A percentile compares a stretch with the other conserved stretches of the same genome.
phyloP scores from a whole-genome alignment of 53 echinoderm and acorn worm species.

The Crossaster papposus region DNA sequence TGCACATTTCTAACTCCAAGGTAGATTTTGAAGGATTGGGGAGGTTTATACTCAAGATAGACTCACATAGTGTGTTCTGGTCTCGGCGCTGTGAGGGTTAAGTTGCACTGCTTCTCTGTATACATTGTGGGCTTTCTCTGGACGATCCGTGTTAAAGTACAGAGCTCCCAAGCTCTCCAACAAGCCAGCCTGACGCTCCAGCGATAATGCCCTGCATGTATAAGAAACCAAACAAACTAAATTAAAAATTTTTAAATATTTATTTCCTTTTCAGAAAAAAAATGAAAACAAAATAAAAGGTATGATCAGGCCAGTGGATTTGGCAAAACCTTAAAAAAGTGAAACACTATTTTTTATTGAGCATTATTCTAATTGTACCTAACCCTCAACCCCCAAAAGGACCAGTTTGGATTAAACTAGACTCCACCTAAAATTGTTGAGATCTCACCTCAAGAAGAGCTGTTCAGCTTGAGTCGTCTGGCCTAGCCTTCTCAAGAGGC shows the following conservation, averaged over 20 bases:
- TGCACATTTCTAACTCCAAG: neutral
- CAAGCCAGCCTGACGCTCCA: constrained; percentile 54
- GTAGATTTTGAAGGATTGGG: too few relatives aligned
- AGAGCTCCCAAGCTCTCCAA: constrained; percentile 72
- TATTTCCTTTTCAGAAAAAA: neutral
- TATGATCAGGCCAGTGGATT: too few relatives aligned
- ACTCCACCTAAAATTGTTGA: too few relatives aligned
- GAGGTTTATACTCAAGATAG: neutral
- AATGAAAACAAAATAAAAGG: neutral
- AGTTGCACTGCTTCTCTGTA: constrained; percentile 76
- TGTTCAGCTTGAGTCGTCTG: constrained; percentile 73
- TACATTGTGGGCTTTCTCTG: constrained; percentile 45
- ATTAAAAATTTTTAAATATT: neutral
- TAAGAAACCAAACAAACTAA: neutral
- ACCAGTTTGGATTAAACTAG: too few relatives aligned
- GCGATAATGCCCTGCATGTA: constrained; percentile 57
- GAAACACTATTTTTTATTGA: too few relatives aligned
- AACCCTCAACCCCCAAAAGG: too few relatives aligned
- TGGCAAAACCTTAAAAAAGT: too few relatives aligned
- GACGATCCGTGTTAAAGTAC: constrained; percentile 81
- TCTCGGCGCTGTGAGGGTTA: constrained; percentile 60
- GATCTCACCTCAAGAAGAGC: constrained; percentile 69
- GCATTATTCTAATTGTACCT: too few relatives aligned
- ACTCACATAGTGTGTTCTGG: constrained; percentile 91
- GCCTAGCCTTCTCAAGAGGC: constrained; percentile 71